Base-by-base conservation (phyloP, 2,113 vertebrate genomes). In the Lepus europaeus region DNA sequence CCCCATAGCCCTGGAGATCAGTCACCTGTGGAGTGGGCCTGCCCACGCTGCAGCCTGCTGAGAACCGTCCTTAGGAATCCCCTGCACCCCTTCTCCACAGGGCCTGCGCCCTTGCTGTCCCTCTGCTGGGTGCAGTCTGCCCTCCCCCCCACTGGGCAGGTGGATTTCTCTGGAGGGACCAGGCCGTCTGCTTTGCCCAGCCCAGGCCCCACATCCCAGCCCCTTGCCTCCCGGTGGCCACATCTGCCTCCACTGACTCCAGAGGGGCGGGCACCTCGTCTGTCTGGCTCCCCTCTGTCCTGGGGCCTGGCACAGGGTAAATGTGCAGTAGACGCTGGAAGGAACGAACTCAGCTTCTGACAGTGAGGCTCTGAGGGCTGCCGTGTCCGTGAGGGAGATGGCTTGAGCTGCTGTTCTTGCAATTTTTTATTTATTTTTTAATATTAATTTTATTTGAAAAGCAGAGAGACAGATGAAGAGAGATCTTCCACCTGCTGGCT, bases 231-330 rank as follows among this genome's bases (percentile, higher is more conserved):
- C 22, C 2, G 27, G 27, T 12, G 20, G 19, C 27, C 29, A 31
- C 29, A 0, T 22, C 3, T 5, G 9, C 36, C 29, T 27, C 31
- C 33, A 33, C 20, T 1, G 2, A 25, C 56, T 17, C 31, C 0
- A 1, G 59, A 68, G 68, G 20, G 45, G 45, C 16, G 0, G 1
- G 39, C 36, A 20, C n/a, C 33, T 29, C 5, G 0, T 27, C 87
- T 53, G 11, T 20, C 64, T 56, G 61, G 49, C 77, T 49, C n/a
- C 1, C 39, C 29, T 53, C 16, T 33, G 56, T 22, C 72, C 81
- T 3, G 33, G 39, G 79, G 23, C 66, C 49, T 63, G 86, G 70
- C 64, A 13, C 59, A 6, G 45, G 36, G 19, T 17, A 29, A 66
- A 49, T 16, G 31, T 25, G 10, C n/a, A 7, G 63, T 53, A 11